phyloP scores from a whole-genome alignment of 2,113 vertebrate genomes.

The Antennarius striatus region DNA sequence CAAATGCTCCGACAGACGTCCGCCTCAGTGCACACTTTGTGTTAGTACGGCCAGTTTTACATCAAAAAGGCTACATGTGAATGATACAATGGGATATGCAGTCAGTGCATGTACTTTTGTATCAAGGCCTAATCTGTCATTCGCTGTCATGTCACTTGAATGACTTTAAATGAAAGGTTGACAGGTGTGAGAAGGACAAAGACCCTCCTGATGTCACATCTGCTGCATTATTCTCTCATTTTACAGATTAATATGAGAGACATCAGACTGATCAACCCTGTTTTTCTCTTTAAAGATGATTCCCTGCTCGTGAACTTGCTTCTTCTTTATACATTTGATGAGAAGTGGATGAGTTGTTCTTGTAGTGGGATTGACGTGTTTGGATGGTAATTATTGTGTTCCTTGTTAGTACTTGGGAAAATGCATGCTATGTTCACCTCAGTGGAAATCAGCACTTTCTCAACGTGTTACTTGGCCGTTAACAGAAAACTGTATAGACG shows the following conservation, averaged over 20 bases:
- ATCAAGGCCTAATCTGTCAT: conserved; percentile 27
- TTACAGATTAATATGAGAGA: background rate
- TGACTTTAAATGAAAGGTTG: conserved; percentile 30
- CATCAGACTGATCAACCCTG: no score
- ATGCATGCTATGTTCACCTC: background rate
- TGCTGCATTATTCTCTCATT: background rate
- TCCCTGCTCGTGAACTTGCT: no score
- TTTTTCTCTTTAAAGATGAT: no score
- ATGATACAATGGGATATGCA: conserved; percentile 21
- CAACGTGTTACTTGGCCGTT: conserved; percentile 15
- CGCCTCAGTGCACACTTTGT: conserved; percentile 42
- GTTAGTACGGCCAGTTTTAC: conserved; percentile 14
- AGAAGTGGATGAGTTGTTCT: no score
- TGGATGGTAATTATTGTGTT: background rate
- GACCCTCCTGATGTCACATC: no score
- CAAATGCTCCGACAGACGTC: conserved; percentile 30
- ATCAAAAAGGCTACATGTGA: conserved; percentile 34
- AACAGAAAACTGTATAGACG: background rate
- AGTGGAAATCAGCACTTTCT: background rate
- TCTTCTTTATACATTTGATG: no score
- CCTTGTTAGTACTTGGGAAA: background rate
- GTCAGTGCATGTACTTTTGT: conserved; percentile 13
- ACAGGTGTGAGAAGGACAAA: background rate
- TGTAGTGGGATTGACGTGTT: background rate
- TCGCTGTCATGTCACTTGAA: conserved; percentile 9